Evolutionary conservation across 2,888 invertebrate genomes (phyloP).

Genomic region (Standfussiana lucernea): DNA sequence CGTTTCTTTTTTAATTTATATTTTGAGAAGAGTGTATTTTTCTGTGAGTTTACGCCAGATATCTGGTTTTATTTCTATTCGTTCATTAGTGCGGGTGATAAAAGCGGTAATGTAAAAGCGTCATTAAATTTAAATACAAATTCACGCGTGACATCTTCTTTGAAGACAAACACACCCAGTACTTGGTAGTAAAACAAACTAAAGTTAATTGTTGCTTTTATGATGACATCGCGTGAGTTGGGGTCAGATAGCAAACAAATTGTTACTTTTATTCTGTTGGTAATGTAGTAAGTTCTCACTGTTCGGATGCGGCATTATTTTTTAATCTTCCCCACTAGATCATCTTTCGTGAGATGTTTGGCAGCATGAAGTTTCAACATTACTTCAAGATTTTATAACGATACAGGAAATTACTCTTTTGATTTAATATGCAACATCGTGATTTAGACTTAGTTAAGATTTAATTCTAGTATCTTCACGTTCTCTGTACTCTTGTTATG

Average conservation of each 20-base stretch:
- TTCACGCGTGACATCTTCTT: slow-evolving; percentile 83
- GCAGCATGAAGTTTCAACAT: neutral
- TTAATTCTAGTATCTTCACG: neutral
- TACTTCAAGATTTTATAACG: neutral
- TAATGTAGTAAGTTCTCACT: slow-evolving; percentile 44
- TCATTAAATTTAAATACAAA: slow-evolving; percentile 78
- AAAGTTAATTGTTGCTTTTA: slow-evolving; percentile 88
- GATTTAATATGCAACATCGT: neutral
- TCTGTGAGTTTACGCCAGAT: slow-evolving; percentile 59
- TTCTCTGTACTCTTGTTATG: neutral
- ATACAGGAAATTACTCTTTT: neutral
- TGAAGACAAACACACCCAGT: slow-evolving; percentile 84
- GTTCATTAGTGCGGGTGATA: slow-evolving; percentile 68
- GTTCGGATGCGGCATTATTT: slow-evolving; percentile 60
- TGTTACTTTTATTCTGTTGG: slow-evolving; percentile 75
- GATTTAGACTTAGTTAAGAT: neutral
- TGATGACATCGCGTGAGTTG: slow-evolving; percentile 86
- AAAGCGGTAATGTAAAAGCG: slow-evolving; percentile 73
- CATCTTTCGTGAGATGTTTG: neutral
- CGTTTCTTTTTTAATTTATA: slow-evolving; percentile 71
- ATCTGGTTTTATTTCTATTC: slow-evolving; percentile 66
- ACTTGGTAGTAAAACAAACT: slow-evolving; percentile 84
- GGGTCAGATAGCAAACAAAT: slow-evolving; percentile 83
- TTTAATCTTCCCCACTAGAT: neutral
- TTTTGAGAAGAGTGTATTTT: slow-evolving; percentile 53